phyloP scores from a whole-genome alignment of 2,113 vertebrate species.

The Callithrix jacchus region DNA sequence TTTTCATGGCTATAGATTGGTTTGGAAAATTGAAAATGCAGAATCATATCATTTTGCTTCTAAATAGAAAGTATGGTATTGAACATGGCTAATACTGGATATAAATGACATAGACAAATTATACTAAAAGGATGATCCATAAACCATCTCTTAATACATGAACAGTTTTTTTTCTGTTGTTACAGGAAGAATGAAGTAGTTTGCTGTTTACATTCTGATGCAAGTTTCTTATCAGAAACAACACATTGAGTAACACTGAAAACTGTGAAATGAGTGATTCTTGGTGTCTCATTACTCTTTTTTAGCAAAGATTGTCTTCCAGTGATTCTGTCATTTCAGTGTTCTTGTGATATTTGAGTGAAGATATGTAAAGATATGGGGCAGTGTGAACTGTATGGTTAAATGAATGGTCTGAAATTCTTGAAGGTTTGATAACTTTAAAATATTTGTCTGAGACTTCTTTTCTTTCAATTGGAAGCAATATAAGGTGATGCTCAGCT shows the following conservation, averaged over 20 bases:
- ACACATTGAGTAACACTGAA: neutral
- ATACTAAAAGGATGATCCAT: neutral
- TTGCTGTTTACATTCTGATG: neutral
- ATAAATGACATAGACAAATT: neutral
- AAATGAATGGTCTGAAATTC: neutral
- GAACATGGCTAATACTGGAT: neutral
- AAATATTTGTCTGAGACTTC: neutral
- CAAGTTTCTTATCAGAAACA: neutral
- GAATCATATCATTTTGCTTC: neutral
- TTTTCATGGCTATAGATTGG: neutral
- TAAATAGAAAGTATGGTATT: neutral
- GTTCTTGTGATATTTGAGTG: neutral
- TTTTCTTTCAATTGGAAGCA: neutral
- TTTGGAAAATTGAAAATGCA: neutral
- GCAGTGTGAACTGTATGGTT: neutral
- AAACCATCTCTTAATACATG: neutral
- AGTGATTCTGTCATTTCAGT: neutral
- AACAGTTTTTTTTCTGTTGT: neutral
- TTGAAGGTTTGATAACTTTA: neutral
- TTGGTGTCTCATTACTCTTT: neutral
- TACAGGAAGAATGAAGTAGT: neutral
- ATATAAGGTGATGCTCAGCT: neutral
- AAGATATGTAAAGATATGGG: neutral
- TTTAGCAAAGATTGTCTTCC: neutral
- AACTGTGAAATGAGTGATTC: neutral